phyloP scores from a whole-genome alignment of 1,140 invertebrate genomes.

The Brachionus angularis region DNA sequence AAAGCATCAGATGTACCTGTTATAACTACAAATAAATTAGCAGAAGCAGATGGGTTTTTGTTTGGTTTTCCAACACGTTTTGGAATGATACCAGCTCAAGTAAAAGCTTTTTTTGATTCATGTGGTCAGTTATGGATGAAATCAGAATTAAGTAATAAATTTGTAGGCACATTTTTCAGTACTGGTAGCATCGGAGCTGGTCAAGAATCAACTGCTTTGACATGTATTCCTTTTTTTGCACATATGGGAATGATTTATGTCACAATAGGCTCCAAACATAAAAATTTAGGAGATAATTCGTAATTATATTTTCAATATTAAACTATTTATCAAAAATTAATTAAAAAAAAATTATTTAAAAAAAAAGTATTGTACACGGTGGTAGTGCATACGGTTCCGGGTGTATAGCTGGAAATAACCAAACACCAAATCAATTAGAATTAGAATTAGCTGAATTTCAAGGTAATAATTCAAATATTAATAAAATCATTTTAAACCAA shows the following conservation, averaged over 20 bases:
- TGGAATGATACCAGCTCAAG: conserved; percentile 29
- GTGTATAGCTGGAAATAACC: not conserved
- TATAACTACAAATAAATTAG: not conserved
- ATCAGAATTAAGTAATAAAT: conserved; percentile 5
- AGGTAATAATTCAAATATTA: not conserved
- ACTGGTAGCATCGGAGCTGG: conserved; percentile 1
- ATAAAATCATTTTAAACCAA: not conserved
- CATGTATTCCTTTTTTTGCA: conserved; percentile 42
- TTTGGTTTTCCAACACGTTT: conserved; percentile 42
- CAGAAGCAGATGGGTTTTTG: conserved; percentile 28
- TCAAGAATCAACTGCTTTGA: conserved; percentile 33
- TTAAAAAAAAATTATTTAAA: too few species aligned
- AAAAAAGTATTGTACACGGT: not conserved
- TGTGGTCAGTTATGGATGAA: conserved; percentile 42
- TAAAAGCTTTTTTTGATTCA: conserved; percentile 32
- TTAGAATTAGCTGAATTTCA: not conserved
- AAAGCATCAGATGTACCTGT: conserved; percentile 22
- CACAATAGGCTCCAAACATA: conserved; percentile 9
- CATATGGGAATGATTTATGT: conserved; percentile 41
- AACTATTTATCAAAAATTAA: too few species aligned
- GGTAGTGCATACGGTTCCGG: conserved; percentile 17
- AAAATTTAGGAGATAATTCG: conserved; percentile 16
- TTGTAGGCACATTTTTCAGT: conserved; percentile 37
- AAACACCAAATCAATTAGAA: not conserved
- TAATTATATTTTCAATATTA: too few species aligned